phyloP scores from a whole-genome alignment of 2,888 invertebrate genomes.

The Noctua pronuba region DNA sequence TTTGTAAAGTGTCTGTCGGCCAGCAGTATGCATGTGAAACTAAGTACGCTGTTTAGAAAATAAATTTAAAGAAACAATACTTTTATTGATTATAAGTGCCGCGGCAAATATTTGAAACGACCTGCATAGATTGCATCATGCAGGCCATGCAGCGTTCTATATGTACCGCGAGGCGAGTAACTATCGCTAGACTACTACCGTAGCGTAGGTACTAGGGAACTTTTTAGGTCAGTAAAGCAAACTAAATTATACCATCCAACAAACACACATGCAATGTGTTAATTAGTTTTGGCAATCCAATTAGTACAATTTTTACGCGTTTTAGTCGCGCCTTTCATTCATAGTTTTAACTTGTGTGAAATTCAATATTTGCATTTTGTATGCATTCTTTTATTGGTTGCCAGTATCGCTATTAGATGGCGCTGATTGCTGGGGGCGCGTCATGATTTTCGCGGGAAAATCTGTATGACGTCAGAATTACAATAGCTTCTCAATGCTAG shows the following conservation, averaged over 20 bases:
- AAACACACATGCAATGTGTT: background rate
- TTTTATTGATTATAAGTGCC: background rate
- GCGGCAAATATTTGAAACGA: slow-evolving; percentile 51
- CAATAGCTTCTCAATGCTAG: background rate
- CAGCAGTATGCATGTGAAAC: background rate
- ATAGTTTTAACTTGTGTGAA: slow-evolving; percentile 20
- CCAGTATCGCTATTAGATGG: background rate
- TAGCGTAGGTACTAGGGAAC: background rate
- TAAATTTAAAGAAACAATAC: background rate
- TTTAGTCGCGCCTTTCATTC: slow-evolving; percentile 12
- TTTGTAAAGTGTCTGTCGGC: background rate
- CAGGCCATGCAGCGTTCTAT: slow-evolving; percentile 46
- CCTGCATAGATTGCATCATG: slow-evolving; percentile 61
- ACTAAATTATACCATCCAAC: slow-evolving; percentile 15
- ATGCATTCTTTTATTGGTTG: background rate
- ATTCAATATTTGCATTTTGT: background rate
- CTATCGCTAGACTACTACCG: background rate
- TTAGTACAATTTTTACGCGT: slow-evolving; percentile 2
- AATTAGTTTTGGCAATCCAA: slow-evolving; percentile 37
- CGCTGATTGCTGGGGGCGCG: background rate
- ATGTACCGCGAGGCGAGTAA: background rate
- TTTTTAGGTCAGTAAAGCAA: slow-evolving; percentile 41
- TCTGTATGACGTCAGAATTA: background rate
- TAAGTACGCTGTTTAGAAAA: background rate
- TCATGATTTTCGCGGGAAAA: slow-evolving; percentile 21